A percentile compares a stretch with the other conserved stretches of the same genome.
These are phyloP conservation scores for Psilanteris sp. DNA, from an alignment of 1,140 invertebrate genomes.

Conservation along the genomic window DNA sequence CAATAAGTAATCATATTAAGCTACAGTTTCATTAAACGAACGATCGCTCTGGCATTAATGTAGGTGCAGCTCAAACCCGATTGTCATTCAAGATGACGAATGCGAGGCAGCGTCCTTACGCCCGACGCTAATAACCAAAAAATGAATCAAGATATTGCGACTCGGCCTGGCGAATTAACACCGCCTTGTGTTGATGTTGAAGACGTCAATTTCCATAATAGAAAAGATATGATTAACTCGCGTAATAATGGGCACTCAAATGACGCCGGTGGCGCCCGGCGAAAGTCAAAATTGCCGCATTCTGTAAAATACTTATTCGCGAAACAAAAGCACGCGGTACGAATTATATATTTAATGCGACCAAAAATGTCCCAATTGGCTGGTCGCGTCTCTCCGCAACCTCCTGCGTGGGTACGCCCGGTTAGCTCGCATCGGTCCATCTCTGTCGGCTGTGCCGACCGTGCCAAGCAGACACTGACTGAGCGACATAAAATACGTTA, in stretches of 20 bases:
- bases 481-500: slow-evolving; percentile 68
- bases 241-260: slow-evolving; percentile 56
- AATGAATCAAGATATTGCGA: slow-evolving; percentile 1
- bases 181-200: too few relatives aligned
- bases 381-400: slow-evolving; percentile 45
- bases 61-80: slow-evolving; percentile 63
- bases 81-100: slow-evolving; percentile 63
- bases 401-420: slow-evolving; percentile 17
- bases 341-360: slow-evolving; percentile 67
- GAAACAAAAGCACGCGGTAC: slow-evolving; percentile 57
- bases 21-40: slow-evolving; percentile 65
- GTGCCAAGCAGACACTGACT: slow-evolving; percentile 56
- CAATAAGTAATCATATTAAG: slow-evolving; percentile 70
- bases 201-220: slow-evolving; percentile 33
- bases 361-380: slow-evolving; percentile 69
- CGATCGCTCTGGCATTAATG: slow-evolving; percentile 58
- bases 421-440: slow-evolving; percentile 27
- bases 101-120: slow-evolving; percentile 9
- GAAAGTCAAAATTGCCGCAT: slow-evolving; percentile 54
- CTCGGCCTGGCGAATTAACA: too few relatives aligned
- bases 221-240: slow-evolving; percentile 39
- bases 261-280: slow-evolving; percentile 27
- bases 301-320: slow-evolving; percentile 59
- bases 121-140: slow-evolving; percentile 24
- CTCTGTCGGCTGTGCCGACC: slow-evolving; percentile 35